These are phyloP conservation scores for Diadegma fenestrale DNA, from an alignment of 2,888 invertebrate species.

Conservation along the genomic window DNA sequence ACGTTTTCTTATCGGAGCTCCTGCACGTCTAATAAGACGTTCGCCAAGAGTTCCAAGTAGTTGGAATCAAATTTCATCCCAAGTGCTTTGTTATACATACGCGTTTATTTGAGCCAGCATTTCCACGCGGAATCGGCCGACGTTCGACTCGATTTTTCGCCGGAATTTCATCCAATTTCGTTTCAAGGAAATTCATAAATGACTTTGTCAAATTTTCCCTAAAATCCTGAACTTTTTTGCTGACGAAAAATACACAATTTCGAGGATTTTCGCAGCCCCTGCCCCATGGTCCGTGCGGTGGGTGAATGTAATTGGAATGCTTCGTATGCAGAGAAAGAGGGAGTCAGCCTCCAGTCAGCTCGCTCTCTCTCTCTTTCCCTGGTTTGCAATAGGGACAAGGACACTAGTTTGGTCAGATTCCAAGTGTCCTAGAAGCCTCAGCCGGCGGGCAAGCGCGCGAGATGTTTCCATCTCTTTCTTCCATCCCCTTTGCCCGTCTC, in stretches of 20 bases:
- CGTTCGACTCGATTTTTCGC: too few relatives aligned
- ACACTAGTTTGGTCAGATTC: constrained; percentile 69
- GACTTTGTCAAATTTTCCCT: too few relatives aligned
- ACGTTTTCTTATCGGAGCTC: constrained; percentile 32
- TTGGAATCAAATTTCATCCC: constrained; percentile 57
- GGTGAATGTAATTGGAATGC: neutral
- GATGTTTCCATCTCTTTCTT: constrained; percentile 40
- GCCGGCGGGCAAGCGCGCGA: constrained; percentile 49
- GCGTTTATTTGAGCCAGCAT: too few relatives aligned
- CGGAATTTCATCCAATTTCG: too few relatives aligned
- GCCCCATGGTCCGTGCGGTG: neutral
- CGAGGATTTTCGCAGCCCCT: neutral
- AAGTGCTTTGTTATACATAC: constrained; percentile 17
- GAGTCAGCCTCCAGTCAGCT: constrained; percentile 26
- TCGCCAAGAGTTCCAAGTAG: constrained; percentile 58
- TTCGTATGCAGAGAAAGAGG: constrained; percentile 3
- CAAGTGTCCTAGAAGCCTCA: constrained; percentile 67
- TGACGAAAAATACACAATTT: neutral
- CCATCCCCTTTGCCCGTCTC: constrained; percentile 27
- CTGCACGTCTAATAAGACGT: constrained; percentile 34
- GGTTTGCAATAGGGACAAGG: constrained; percentile 68
- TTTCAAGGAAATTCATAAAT: too few relatives aligned
- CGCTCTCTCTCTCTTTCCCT: neutral
- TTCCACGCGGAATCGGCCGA: too few relatives aligned
- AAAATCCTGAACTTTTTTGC: too few relatives aligned